Evolutionary conservation across 2,888 invertebrate species (phyloP), one percentile per base, ranked within the genome.

Genomic region (Metellina segmentata): DNA sequence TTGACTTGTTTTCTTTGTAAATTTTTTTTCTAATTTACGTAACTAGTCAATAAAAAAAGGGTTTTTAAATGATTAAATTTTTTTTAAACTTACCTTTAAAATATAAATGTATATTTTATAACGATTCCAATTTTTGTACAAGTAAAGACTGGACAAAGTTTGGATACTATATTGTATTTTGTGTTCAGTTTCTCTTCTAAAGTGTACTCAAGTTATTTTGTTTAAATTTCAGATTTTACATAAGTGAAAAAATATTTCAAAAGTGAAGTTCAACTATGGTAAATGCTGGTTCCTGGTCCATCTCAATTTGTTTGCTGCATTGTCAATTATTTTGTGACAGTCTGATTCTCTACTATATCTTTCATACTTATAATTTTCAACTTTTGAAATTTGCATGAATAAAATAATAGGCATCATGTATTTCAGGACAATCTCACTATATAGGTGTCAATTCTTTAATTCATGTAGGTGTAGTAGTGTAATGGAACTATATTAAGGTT

Each of bases 201-300:
- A 34, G 4, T n/a, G n/a, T 34, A 34, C 1, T 34, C 1, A 34
- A 34, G 34, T 34, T 4, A 34, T 34, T 34, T 34, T 34, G 34
- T 34, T 34, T 34, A 34, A 34, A 34, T 61, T 9, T 61, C 9
- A 61, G 61, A 61, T 61, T 61, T 61, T 61, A 11, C 13, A 61
- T 61, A 16, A 16, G 16, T 61, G 61, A 71, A 34, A 34, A 34
- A 52, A 51, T 7, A n/a, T 52, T 78, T 19, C 6, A 16, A 34
- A 77, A 7, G 77, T 77, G 48, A 77, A 49, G 77, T 20, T 11
- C 61, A 61, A 61, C 61, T 61, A 61, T 61, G 61, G 61, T 61
- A 61, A 34, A 61, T 61, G 61, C 61, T 61, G 61, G 61, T 61
- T 61, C 61, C 61, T 61, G 61, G 61, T 61, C 61, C 61, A 61